phyloP scores from a whole-genome alignment of 2,888 invertebrate genomes.

The Scaptodrosophila latifasciaeformis region DNA sequence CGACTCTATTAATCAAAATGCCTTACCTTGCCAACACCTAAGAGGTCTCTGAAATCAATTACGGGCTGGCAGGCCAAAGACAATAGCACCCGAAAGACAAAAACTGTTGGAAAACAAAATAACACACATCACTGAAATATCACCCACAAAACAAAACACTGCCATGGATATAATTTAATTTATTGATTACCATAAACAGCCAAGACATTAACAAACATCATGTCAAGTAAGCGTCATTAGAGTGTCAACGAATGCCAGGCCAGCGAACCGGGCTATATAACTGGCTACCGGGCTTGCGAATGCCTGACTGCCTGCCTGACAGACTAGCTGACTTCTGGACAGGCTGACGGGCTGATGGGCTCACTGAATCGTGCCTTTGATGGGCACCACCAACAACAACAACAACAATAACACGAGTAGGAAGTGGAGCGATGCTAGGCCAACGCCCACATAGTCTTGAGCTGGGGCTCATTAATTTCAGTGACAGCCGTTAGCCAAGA shows the following conservation, averaged over 20 bases:
- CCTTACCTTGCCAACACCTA: no score
- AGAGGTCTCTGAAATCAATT: constrained; percentile 52
- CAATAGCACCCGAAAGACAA: constrained; percentile 27
- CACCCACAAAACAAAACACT: neutral
- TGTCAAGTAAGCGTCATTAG: constrained; percentile 60
- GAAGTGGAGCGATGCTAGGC: neutral
- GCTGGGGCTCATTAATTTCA: constrained; percentile 52
- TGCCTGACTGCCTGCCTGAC: neutral
- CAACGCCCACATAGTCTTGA: constrained; percentile 2
- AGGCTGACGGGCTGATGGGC: constrained; percentile 7
- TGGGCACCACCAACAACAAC: constrained; percentile 12
- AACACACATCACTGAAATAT: constrained; percentile 11
- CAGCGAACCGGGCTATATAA: constrained; percentile 1
- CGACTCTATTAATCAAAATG: no score
- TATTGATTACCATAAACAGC: constrained; percentile 48
- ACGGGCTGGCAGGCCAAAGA: no score
- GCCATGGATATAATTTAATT: constrained; percentile 28
- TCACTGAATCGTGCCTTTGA: neutral
- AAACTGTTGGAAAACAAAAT: constrained; percentile 20
- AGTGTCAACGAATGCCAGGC: constrained; percentile 52
- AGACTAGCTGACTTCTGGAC: constrained; percentile 3
- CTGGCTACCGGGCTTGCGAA: no score
- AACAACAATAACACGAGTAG: no score
- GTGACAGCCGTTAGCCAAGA: constrained; percentile 32
- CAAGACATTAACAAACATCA: constrained; percentile 40